These are phyloP conservation scores for Nyctibius grandis DNA, from an alignment of 2,797 vertebrate genomes.

Conservation along the genomic window DNA sequence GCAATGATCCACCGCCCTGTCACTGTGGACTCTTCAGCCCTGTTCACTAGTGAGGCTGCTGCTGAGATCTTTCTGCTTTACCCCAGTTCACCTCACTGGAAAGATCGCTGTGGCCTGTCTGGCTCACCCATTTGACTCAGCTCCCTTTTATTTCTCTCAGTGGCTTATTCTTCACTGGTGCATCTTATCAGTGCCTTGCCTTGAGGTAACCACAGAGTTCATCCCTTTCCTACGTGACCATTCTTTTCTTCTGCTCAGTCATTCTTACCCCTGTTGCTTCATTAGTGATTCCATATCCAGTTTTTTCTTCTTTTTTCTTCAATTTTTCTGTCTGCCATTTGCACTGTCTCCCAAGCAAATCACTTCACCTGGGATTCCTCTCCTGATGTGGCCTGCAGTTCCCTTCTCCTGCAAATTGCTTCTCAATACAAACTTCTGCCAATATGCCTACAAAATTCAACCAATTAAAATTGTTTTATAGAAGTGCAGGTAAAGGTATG, in stretches of 20 bases:
- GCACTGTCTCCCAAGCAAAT: not conserved
- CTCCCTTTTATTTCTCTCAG: not conserved
- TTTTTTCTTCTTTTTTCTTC: not conserved
- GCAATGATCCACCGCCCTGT: not conserved
- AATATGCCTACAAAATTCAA: not conserved
- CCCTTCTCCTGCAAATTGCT: not conserved
- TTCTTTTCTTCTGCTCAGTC: not conserved
- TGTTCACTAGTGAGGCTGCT: not conserved
- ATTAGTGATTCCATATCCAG: not conserved
- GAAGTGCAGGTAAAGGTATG: not conserved
- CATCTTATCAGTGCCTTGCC: conserved; percentile 24
- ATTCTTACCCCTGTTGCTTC: not conserved
- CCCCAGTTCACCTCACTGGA: not conserved
- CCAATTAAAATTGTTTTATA: not conserved
- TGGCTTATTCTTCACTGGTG: not conserved
- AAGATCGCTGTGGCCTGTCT: not conserved
- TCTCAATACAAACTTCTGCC: not conserved
- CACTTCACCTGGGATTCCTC: not conserved
- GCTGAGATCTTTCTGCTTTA: not conserved
- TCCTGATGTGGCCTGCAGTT: not conserved
- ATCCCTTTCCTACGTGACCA: not conserved
- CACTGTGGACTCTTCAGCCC: not conserved
- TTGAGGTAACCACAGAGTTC: not conserved
- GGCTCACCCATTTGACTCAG: not conserved
- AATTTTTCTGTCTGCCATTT: not conserved